Percentiles rank a stretch among this genome's conserved stretches.
phyloP scores from a whole-genome alignment of 1,140 invertebrate genomes.

The Metopolophium dirhodum region DNA sequence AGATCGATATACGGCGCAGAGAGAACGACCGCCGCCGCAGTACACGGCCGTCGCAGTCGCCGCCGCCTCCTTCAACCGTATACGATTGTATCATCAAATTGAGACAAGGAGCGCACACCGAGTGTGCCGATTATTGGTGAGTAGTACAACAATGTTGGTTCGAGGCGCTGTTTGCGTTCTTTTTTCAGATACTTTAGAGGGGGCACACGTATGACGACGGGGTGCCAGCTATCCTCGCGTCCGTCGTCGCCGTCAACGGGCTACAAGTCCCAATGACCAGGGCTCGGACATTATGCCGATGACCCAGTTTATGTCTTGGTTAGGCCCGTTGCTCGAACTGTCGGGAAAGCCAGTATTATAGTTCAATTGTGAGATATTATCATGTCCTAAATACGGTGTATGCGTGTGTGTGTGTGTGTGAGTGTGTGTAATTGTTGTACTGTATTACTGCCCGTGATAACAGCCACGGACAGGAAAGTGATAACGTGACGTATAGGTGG shows the following conservation, averaged over 20 bases:
- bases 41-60: neutral
- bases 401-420: neutral
- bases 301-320: neutral
- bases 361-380: neutral
- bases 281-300: neutral
- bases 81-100: neutral
- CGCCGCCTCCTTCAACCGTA: neutral
- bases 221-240: slow-evolving; percentile 11
- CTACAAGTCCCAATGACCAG: neutral
- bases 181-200: neutral
- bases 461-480: slow-evolving; percentile 16
- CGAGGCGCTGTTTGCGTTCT: neutral
- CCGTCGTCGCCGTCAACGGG: neutral
- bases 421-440: slow-evolving; percentile 4
- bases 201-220: neutral
- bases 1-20: slow-evolving; percentile 37
- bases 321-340: neutral
- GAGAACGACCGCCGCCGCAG: neutral
- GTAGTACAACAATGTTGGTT: neutral
- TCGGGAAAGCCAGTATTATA: slow-evolving; percentile 28
- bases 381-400: slow-evolving; percentile 8
- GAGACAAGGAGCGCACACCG: neutral
- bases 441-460: slow-evolving; percentile 23
- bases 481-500: slow-evolving; percentile 14
- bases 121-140: neutral